These are phyloP conservation scores for Petrocephalus sullivani DNA, from an alignment of 2,797 vertebrate genomes.

Conservation along the genomic window DNA sequence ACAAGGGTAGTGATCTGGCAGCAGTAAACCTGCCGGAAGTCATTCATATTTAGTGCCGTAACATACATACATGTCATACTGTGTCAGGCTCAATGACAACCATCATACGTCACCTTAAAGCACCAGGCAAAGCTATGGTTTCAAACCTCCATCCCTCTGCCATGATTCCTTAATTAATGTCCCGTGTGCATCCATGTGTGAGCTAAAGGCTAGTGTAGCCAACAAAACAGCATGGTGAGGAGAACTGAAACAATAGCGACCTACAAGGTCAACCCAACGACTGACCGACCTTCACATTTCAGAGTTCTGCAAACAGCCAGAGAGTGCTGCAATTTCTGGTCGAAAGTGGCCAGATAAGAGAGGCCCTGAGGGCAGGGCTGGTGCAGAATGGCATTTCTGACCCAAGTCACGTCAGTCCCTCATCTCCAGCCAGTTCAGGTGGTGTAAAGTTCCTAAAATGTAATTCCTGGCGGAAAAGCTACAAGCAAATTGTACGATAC, in stretches of 20 bases:
- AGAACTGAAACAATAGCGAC: background rate
- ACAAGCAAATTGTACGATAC: background rate
- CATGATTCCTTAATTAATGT: background rate
- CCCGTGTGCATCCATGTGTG: background rate
- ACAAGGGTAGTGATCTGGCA: background rate
- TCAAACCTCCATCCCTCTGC: background rate
- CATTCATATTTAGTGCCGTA: background rate
- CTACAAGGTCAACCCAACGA: background rate
- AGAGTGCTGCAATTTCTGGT: background rate
- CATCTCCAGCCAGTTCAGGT: background rate
- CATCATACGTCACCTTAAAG: background rate
- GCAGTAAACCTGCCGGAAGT: background rate
- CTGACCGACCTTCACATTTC: background rate
- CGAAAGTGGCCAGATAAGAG: background rate
- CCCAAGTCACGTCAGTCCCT: background rate
- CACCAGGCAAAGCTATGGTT: background rate
- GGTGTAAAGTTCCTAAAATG: too few relatives aligned
- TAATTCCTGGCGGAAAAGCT: background rate
- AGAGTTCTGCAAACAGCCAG: background rate
- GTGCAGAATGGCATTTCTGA: background rate
- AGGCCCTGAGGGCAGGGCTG: background rate
- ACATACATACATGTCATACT: background rate
- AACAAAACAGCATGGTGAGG: background rate
- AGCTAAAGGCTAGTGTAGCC: background rate
- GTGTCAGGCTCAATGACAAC: background rate